Conservation (phyloP, 2,888 invertebrate species). For the Atethmia centrago region DNA sequence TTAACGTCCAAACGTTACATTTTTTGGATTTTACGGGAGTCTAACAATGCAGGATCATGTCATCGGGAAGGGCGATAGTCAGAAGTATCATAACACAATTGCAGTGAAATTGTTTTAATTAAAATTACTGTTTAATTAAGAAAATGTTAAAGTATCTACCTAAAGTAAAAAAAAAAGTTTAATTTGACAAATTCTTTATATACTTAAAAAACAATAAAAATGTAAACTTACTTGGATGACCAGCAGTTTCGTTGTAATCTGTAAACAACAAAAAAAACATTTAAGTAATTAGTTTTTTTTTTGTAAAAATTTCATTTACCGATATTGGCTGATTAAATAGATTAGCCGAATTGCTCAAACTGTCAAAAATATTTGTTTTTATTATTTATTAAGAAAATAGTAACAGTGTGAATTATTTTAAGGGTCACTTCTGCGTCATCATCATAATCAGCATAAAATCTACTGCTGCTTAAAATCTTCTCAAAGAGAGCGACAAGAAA, state of each 20-base stretch:
- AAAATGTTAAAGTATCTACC: background rate
- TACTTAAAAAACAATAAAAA: background rate
- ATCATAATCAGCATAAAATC: background rate
- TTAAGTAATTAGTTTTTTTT: background rate
- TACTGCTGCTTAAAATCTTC: background rate
- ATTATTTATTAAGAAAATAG: background rate
- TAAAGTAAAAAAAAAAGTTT: background rate
- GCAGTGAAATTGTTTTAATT: too few species aligned
- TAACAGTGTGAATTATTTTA: background rate
- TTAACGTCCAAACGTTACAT: too few species aligned
- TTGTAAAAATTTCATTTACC: background rate
- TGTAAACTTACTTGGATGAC: slow-evolving; percentile 25
- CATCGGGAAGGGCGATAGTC: too few species aligned
- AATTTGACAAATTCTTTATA: background rate
- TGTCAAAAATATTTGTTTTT: background rate
- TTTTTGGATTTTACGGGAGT: too few species aligned
- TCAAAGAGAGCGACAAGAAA: background rate
- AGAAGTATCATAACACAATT: too few species aligned
- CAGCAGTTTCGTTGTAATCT: slow-evolving; percentile 9
- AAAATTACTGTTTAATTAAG: background rate
- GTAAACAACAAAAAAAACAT: slow-evolving; percentile 6
- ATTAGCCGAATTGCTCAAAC: background rate
- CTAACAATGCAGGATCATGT: too few species aligned
- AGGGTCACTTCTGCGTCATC: background rate
- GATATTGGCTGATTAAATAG: background rate